These are phyloP conservation scores for Hippasteria phrygiana DNA, from an alignment of 53 echinoderm and acorn worm species.

Conservation along the genomic window DNA sequence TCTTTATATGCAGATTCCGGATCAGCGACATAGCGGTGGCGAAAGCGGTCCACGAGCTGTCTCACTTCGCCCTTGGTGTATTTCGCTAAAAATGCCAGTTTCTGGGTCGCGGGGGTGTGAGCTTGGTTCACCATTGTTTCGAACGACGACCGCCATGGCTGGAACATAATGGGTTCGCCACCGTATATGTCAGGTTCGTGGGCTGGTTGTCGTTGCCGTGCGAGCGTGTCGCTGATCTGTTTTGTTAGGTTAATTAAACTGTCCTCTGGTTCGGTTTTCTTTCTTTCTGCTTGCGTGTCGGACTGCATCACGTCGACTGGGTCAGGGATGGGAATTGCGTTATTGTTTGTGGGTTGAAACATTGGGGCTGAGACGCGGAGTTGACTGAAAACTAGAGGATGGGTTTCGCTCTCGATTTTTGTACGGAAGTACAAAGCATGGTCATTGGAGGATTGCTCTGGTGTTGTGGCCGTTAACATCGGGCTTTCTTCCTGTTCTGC, in stretches of 20 bases:
- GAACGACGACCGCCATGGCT: slow-evolving; percentile 57
- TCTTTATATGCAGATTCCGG: slow-evolving; percentile 30
- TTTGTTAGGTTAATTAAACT: slow-evolving; percentile 51
- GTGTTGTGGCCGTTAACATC: neutral
- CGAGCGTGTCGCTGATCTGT: slow-evolving; percentile 47
- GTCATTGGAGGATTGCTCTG: slow-evolving; percentile 40
- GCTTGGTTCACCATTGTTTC: slow-evolving; percentile 45
- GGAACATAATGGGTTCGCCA: no score
- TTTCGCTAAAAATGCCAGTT: slow-evolving; percentile 40
- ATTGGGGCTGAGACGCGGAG: slow-evolving; percentile 1
- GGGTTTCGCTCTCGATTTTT: neutral
- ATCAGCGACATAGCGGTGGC: neutral
- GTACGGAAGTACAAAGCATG: slow-evolving; percentile 21
- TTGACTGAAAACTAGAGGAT: neutral
- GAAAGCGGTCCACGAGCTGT: slow-evolving; percentile 8
- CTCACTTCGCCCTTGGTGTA: slow-evolving; percentile 27
- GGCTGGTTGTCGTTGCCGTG: slow-evolving; percentile 54
- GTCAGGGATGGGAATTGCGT: neutral
- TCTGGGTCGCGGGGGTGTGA: slow-evolving; percentile 17
- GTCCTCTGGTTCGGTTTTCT: slow-evolving; percentile 5
- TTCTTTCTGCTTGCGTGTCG: no score
- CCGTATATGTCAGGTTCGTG: slow-evolving; percentile 65
- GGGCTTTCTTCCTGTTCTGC: slow-evolving; percentile 40
- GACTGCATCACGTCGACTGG: neutral
- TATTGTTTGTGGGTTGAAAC: neutral